Evolutionary conservation across 2,797 vertebrate species (phyloP).

Genomic region (Nyctalus aviator): DNA sequence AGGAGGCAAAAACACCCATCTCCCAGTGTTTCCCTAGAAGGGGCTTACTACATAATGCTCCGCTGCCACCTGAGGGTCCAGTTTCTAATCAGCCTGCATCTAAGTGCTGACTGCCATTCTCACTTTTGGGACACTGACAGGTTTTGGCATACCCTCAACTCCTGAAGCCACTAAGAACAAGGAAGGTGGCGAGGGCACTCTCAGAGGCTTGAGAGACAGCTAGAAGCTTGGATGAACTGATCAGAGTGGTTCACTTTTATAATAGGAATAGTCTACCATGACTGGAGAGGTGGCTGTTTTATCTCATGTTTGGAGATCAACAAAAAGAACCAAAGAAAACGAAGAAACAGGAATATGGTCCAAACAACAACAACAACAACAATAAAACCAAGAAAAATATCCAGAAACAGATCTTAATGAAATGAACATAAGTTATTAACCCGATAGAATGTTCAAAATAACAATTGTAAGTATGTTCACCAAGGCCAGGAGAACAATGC

Average conservation of each 20-base stretch:
- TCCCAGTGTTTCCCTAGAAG: background rate
- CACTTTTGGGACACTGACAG: background rate
- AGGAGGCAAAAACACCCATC: background rate
- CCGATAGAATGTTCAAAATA: background rate
- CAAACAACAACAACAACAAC: background rate
- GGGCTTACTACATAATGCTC: background rate
- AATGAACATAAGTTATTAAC: background rate
- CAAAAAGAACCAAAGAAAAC: background rate
- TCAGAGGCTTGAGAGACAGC: background rate
- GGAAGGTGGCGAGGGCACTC: background rate
- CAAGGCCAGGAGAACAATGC: background rate
- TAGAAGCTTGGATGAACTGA: background rate
- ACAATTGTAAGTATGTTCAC: background rate
- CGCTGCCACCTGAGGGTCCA: background rate
- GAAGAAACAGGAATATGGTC: slow-evolving; percentile 26
- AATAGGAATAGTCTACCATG: background rate
- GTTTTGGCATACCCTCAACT: background rate
- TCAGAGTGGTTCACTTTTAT: background rate
- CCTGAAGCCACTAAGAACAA: background rate
- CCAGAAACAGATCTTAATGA: background rate
- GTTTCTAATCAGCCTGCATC: background rate
- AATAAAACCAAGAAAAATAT: background rate
- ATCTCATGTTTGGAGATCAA: background rate
- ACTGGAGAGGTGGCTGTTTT: background rate
- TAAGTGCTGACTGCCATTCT: background rate